phyloP scores from a whole-genome alignment of 2,888 invertebrate species.

The Hypercompe scribonia region DNA sequence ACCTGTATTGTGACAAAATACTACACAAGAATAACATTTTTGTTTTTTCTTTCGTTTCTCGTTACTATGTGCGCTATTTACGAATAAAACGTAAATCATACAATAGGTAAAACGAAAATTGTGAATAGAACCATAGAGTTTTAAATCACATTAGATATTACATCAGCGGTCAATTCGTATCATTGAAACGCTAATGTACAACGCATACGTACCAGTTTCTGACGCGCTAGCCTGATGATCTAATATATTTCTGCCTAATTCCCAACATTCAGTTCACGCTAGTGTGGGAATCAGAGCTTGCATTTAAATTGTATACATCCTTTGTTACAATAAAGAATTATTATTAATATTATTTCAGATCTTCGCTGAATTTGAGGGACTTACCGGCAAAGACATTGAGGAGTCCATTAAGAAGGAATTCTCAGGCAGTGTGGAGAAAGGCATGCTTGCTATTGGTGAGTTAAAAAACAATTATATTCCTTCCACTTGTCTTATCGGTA shows the following conservation, averaged over 20 bases:
- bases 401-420: constrained; percentile 95
- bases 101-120: neutral
- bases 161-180: constrained; percentile 38
- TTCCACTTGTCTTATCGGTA: no score
- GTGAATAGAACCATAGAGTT: neutral
- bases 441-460: constrained; percentile 95
- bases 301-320: no score
- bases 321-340: no score
- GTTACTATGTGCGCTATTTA: neutral
- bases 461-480: constrained; percentile 31
- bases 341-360: no score
- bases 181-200: constrained; percentile 42
- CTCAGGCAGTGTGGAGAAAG: constrained; percentile 94
- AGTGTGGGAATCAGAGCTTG: no score
- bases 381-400: constrained; percentile 94
- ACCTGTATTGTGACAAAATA: no score
- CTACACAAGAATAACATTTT: no score
- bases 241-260: no score
- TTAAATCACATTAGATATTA: constrained; percentile 29
- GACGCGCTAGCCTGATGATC: constrained; percentile 31
- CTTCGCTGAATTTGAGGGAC: constrained; percentile 93
- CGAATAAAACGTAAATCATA: neutral
- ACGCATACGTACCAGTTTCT: constrained; percentile 21
- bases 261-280: no score
- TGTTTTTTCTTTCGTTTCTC: neutral